A percentile compares a stretch with the other conserved stretches of the same genome.
Evolutionary conservation across 1,140 invertebrate genomes (phyloP).

Genomic region (Anadara kagoshimensis): DNA sequence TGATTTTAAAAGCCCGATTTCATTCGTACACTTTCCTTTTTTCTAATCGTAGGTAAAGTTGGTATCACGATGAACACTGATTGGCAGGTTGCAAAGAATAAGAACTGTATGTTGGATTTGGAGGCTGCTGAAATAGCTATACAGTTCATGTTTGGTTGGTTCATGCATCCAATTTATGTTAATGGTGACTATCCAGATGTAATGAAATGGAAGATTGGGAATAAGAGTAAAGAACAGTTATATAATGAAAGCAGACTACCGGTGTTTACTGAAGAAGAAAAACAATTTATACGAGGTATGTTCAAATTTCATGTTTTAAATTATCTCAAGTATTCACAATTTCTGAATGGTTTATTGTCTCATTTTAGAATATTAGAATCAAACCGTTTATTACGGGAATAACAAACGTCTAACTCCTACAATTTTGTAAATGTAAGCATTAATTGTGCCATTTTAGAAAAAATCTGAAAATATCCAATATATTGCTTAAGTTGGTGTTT

Average conservation of each 20-base stretch:
- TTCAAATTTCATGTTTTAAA: neutral
- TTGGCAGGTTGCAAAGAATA: conserved; percentile 40
- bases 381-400: too few relatives aligned
- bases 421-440: too few relatives aligned
- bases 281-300: conserved; percentile 31
- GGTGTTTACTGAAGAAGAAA: conserved; percentile 47
- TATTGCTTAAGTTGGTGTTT: too few relatives aligned
- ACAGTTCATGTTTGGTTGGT: conserved; percentile 66
- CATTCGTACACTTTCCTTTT: neutral
- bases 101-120: conserved; percentile 28
- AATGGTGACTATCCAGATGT: conserved; percentile 70
- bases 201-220: conserved; percentile 50
- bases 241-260: conserved; percentile 46
- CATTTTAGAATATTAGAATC: too few relatives aligned
- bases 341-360: neutral
- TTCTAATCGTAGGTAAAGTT: conserved; percentile 25
- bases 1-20: too few relatives aligned
- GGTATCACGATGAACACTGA: conserved; percentile 43
- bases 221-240: conserved; percentile 40
- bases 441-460: too few relatives aligned
- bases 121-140: conserved; percentile 45
- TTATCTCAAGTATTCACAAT: neutral
- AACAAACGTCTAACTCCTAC: neutral
- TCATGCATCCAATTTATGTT: conserved; percentile 60
- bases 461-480: too few relatives aligned